These are phyloP conservation scores for Gymnogyps californianus DNA, from an alignment of 2,113 vertebrate genomes.

Conservation along the genomic window DNA sequence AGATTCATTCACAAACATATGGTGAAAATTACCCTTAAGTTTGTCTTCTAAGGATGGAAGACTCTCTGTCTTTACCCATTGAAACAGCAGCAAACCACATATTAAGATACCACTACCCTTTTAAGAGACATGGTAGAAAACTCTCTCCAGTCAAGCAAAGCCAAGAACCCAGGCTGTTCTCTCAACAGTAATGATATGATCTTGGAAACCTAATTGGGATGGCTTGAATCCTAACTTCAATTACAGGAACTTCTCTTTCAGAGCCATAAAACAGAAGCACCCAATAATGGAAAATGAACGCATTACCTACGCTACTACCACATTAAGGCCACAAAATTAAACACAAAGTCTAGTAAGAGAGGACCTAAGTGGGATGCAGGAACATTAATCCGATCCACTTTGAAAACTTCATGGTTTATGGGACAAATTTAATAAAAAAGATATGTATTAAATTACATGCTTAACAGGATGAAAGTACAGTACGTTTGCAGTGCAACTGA, in stretches of 20 bases:
- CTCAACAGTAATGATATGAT: neutral
- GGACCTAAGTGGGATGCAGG: neutral
- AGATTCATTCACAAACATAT: neutral
- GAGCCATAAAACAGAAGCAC: neutral
- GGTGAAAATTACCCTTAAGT: neutral
- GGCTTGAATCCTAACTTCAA: neutral
- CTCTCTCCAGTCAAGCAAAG: neutral
- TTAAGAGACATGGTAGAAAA: neutral
- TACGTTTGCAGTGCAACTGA: neutral
- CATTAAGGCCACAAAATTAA: neutral
- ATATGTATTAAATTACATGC: neutral
- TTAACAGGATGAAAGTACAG: neutral
- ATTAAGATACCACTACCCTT: neutral
- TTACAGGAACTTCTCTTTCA: neutral
- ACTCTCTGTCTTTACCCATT: neutral
- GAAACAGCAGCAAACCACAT: neutral
- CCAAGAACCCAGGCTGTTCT: neutral
- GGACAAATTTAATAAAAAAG: neutral
- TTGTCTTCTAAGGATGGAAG: neutral
- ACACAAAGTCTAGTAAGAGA: neutral
- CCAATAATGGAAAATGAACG: accelerated
- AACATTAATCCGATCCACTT: neutral
- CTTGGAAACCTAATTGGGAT: neutral
- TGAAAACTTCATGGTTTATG: neutral
- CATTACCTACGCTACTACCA: neutral